Base-by-base conservation (phyloP, 1,140 invertebrate species). In the Eufriesea mexicana region DNA sequence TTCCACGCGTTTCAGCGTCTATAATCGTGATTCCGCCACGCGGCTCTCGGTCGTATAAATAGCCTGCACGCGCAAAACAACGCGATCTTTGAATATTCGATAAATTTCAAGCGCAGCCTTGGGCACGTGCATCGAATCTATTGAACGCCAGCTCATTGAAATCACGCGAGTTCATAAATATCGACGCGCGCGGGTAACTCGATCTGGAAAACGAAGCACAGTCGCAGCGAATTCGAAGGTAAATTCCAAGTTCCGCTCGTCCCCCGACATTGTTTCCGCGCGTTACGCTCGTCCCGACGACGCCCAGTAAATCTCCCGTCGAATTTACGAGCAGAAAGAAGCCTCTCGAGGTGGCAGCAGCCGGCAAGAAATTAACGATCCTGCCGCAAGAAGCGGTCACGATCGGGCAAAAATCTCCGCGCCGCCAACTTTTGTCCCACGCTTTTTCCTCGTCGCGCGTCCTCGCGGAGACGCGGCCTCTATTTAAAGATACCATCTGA, bases 401-500 rank as follows among this genome's bases (percentile, higher is more conserved):
- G 57, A 14, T 28, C 9, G 23, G 4, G n/a, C 18, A 49, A 45
- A 67, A 67, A 67, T 67, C 23, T 45, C 23, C 35, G 5, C 23
- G 28, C 35, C 20, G 8, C 42, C 14, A 61, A 35, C n/a, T 71
- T 71, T 49, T 49, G 47, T 23, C 45, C 71, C 62, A 25, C 25
- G 59, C 16, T 59, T 84, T 78, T 84, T 84, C 64, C 49, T 71
- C 73, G 47, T 47, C 28, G 61, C 77, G 25, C 51, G 55, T 75
- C 61, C 20, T 59, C n/a, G 28, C n/a, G 25, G 25, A 35, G 25
- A 67, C 42, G 42, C n/a, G 23, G 55, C 64, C 59, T 83, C 83
- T 87, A 87, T 88, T 88, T 88, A 81, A 87, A 88, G 86, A 85
- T 88, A 87, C 83, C 78, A 87, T 88, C 86, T 68, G 84, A 85